Conservation (phyloP, 2,797 vertebrate genomes). For the Pseudochirops corinnae region DNA sequence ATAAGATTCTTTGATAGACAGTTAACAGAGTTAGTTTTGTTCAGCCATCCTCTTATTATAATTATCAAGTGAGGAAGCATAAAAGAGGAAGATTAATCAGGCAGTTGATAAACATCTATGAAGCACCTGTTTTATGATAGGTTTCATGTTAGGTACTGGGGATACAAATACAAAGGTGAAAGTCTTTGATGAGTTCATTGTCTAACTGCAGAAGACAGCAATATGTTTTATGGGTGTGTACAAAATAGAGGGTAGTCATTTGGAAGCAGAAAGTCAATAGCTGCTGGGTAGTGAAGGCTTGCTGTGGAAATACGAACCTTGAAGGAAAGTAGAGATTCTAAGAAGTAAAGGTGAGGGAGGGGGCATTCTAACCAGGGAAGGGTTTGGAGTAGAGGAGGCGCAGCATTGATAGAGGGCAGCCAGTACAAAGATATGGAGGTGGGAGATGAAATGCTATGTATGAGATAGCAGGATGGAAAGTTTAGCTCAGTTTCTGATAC, state of each 20-base stretch:
- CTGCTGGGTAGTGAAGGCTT: not conserved
- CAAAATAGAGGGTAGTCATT: not conserved
- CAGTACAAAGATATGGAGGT: not conserved
- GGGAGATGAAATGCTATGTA: not conserved
- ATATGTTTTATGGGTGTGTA: not conserved
- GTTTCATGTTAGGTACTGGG: not conserved
- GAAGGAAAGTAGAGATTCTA: not conserved
- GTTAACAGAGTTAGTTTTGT: not conserved
- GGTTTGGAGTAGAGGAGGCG: not conserved
- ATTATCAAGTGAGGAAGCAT: not conserved
- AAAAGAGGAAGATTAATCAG: not conserved
- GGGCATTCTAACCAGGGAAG: not conserved
- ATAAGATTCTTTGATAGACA: not conserved
- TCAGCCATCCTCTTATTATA: not conserved
- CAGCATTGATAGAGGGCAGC: not conserved
- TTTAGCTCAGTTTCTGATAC: not conserved
- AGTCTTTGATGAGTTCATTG: not conserved
- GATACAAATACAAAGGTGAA: not conserved
- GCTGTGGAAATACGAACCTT: not conserved
- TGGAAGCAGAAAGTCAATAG: not conserved
- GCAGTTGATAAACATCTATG: not conserved
- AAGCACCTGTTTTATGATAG: not conserved
- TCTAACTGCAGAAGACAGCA: not conserved
- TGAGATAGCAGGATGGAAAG: not conserved
- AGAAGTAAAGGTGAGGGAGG: not conserved